Evolutionary conservation across 2,797 vertebrate species (phyloP).

Genomic region (Benthosema pterotum): DNA sequence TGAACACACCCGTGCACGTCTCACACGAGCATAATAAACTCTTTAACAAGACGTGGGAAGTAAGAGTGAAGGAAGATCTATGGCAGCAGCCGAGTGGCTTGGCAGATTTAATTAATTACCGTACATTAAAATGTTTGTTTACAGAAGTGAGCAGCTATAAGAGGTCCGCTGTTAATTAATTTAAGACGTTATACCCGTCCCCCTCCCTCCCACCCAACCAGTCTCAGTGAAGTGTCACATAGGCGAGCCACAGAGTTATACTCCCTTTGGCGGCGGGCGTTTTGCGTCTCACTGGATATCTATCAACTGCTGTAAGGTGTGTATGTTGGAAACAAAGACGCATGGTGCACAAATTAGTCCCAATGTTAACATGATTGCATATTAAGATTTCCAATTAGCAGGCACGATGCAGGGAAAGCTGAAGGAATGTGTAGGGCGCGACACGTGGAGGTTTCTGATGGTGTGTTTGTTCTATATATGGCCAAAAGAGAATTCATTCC

Average conservation of each 20-base stretch:
- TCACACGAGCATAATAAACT: constrained; percentile 69
- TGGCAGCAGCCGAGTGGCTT: constrained; percentile 89
- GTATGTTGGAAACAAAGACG: constrained; percentile 80
- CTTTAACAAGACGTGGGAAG: constrained; percentile 81
- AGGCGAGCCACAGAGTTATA: constrained; percentile 79
- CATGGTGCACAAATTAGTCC: constrained; percentile 76
- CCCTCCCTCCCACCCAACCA: constrained; percentile 87
- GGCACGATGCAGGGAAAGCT: constrained; percentile 37
- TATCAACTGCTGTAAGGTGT: constrained; percentile 85
- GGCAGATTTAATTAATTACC: constrained; percentile 99
- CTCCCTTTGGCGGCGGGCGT: constrained; percentile 84
- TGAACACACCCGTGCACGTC: constrained; percentile 43
- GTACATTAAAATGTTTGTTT: constrained; percentile 99
- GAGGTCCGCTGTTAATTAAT: constrained; percentile 99
- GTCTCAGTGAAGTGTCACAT: constrained; percentile 85
- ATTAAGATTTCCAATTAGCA: constrained; percentile 83
- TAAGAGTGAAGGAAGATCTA: constrained; percentile 91
- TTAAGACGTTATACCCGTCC: constrained; percentile 95
- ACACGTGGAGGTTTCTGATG: not conserved
- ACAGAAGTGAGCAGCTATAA: constrained; percentile 98
- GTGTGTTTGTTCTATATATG: constrained; percentile 22
- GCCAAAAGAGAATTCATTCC: too few species aligned
- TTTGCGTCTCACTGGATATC: constrained; percentile 88
- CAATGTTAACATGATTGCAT: constrained; percentile 83
- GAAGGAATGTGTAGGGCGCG: constrained; percentile 30